These are phyloP conservation scores for Castor canadensis DNA, from an alignment of 2,113 vertebrate species.

Conservation along the genomic window DNA sequence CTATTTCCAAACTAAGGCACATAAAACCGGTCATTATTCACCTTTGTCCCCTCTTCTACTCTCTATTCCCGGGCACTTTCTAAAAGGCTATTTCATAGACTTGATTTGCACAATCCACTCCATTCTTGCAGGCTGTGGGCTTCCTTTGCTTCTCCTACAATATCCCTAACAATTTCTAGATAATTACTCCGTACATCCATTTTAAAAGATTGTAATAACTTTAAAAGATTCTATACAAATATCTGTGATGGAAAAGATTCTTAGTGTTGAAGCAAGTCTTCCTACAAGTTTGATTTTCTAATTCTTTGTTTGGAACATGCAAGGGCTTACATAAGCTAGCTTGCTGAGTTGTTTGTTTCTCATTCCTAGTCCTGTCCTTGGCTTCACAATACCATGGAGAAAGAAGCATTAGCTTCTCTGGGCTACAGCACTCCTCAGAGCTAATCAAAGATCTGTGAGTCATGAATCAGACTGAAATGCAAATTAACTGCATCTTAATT, in stretches of 20 bases:
- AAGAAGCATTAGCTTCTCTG: background rate
- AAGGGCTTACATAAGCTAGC: background rate
- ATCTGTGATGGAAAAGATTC: background rate
- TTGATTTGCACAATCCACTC: background rate
- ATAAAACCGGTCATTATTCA: fast-evolving
- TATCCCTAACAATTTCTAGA: background rate
- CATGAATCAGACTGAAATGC: background rate
- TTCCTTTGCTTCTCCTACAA: background rate
- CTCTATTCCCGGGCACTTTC: background rate
- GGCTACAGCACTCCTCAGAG: background rate
- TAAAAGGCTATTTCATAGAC: fast-evolving
- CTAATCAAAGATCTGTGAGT: background rate
- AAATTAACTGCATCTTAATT: background rate
- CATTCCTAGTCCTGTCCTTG: background rate
- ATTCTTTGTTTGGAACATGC: background rate
- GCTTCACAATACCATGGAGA: background rate
- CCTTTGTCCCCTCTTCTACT: background rate
- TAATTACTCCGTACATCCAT: background rate
- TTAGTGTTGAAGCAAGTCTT: background rate
- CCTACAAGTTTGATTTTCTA: background rate
- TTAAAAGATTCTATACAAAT: background rate
- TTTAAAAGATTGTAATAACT: background rate
- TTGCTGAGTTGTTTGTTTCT: background rate
- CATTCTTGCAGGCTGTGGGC: background rate
- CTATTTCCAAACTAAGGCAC: background rate